These are phyloP conservation scores for Smithornis capensis DNA, from an alignment of 2,113 vertebrate species.

Conservation along the genomic window DNA sequence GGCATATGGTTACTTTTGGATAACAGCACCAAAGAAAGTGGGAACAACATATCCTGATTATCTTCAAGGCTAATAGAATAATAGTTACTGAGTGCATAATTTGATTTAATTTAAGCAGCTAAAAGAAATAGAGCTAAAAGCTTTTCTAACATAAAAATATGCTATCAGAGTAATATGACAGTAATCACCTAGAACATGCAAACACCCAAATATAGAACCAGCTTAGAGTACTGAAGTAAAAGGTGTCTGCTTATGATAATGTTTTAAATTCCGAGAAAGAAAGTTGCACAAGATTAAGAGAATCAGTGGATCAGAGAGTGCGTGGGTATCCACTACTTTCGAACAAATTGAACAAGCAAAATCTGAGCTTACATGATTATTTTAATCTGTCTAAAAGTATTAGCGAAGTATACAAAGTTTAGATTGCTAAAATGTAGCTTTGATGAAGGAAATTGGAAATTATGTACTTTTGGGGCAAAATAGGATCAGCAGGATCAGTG, in stretches of 20 bases:
- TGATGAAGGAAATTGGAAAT: neutral
- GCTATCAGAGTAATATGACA: neutral
- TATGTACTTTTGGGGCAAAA: neutral
- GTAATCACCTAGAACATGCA: neutral
- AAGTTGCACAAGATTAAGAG: neutral
- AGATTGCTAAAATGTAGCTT: neutral
- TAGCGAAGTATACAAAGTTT: neutral
- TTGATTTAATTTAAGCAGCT: neutral
- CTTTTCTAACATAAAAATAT: neutral
- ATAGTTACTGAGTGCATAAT: neutral
- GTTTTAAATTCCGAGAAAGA: neutral
- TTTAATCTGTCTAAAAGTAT: neutral
- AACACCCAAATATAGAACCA: neutral
- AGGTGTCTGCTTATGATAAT: neutral
- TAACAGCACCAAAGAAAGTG: neutral
- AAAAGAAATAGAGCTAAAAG: neutral
- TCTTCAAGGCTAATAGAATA: neutral
- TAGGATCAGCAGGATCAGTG: neutral
- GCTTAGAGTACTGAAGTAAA: neutral
- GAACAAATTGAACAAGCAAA: neutral
- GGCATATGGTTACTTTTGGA: neutral
- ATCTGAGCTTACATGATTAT: neutral
- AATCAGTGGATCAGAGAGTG: neutral
- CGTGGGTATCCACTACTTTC: neutral
- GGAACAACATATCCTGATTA: neutral